Percentiles rank a stretch among this genome's conserved stretches.
These are phyloP conservation scores for Zootoca vivipara DNA, from an alignment of 2,113 vertebrate species.

Conservation along the genomic window DNA sequence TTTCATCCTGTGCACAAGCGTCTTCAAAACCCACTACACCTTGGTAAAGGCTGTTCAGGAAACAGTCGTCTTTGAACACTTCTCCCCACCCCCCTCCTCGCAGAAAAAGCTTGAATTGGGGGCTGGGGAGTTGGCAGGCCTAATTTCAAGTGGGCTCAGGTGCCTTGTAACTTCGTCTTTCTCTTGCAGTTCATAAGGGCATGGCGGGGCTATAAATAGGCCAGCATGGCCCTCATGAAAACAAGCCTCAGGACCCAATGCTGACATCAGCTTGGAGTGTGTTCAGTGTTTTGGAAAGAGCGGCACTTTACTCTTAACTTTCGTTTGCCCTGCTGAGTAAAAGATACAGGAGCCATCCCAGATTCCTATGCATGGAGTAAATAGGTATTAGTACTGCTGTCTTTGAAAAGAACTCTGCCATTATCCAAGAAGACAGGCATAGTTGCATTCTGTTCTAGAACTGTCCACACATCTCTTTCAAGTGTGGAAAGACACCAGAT, in stretches of 20 bases:
- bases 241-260: not conserved
- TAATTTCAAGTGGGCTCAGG: not conserved
- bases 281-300: not conserved
- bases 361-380: not conserved
- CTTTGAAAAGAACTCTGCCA: not conserved
- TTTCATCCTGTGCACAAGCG: fast-evolving
- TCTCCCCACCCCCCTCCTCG: not conserved
- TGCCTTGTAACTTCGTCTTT: not conserved
- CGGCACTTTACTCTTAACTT: not conserved
- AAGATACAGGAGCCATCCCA: not conserved
- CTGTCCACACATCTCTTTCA: not conserved
- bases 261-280: not conserved
- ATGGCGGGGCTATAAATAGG: not conserved
- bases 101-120: not conserved
- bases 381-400: not conserved
- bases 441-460: not conserved
- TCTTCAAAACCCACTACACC: too few relatives aligned
- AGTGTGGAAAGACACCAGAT: not conserved
- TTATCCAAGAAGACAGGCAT: not conserved
- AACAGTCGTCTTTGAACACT: not conserved
- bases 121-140: not conserved
- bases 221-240: not conserved
- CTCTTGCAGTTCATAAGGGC: not conserved
- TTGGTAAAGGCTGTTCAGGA: not conserved
- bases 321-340: not conserved